phyloP scores from a whole-genome alignment of 2,113 vertebrate genomes.

The Proterorhinus semilunaris region DNA sequence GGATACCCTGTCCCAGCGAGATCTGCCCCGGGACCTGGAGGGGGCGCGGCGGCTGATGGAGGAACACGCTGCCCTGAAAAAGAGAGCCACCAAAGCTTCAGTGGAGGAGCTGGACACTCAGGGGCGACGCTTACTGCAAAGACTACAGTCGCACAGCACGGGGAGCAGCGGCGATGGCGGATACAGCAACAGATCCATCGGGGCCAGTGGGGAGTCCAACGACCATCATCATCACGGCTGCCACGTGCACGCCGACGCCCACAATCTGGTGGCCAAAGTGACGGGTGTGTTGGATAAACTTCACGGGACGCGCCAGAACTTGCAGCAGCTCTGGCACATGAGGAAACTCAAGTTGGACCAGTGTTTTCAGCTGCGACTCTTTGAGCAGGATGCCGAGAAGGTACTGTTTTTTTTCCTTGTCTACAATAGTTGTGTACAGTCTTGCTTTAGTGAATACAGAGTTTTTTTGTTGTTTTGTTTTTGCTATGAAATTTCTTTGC shows the following conservation, averaged over 20 bases:
- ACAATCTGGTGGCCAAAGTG: conserved; percentile 90
- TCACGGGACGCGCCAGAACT: conserved; percentile 91
- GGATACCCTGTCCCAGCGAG: conserved; percentile 91
- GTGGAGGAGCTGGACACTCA: conserved; percentile 93
- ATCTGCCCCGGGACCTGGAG: conserved; percentile 92
- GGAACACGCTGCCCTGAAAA: conserved; percentile 91
- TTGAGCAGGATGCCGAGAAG: conserved; percentile 98
- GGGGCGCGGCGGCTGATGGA: conserved; percentile 92
- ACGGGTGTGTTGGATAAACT: conserved; percentile 92
- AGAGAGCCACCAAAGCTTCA: conserved; percentile 93
- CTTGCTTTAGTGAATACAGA: not conserved
- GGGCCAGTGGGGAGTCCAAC: conserved; percentile 78
- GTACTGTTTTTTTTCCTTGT: conserved; percentile 56
- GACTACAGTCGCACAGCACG: conserved; percentile 80
- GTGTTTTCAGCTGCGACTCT: conserved; percentile 96
- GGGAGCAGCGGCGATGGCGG: conserved; percentile 45
- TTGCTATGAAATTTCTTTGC: not conserved
- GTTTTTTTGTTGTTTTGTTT: not conserved
- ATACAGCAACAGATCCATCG: conserved; percentile 48
- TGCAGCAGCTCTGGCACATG: conserved; percentile 98
- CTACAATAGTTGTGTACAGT: not conserved
- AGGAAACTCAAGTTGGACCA: conserved; percentile 97
- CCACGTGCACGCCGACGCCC: conserved; percentile 78
- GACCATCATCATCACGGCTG: conserved; percentile 80
- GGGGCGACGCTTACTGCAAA: conserved; percentile 91